Base-by-base conservation (phyloP, 2,113 vertebrate species). In the Lepus americanus region DNA sequence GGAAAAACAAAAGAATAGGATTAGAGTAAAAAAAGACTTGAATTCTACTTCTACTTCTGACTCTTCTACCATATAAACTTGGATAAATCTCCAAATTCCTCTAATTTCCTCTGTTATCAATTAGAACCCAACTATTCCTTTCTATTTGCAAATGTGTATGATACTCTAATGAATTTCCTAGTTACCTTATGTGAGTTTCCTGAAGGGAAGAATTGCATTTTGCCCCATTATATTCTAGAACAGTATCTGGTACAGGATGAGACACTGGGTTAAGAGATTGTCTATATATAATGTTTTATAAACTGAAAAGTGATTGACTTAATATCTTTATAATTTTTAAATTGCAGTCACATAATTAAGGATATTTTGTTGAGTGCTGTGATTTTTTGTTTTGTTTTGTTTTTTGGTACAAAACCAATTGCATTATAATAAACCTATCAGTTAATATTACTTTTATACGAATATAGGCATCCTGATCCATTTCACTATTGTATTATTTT, bases 31-130 rank as follows among this genome's bases (percentile, higher is more conserved):
- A 80, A 33, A 89, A 80, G 9, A 70, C 2, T n/a, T 80, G 6
- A 39, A 78, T 88, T 93, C n/a, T 61, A 61, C 78, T 88, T 85
- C 53, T 64, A 51, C 36, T 59, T 92, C 9, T 92, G 7, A 49
- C 11, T 64, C 76, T 61, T 79, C 74, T 11, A 80, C 29, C 59
- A 10, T n/a, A 22, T n/a, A 64, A 80, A 83, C 4, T 69, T 90
- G 14, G 1, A 9, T 51, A 76, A 81, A 77, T 66, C 36, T 44
- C n/a, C 64, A 73, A 78, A 80, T 25, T 5, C 6, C 19, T 94
- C 51, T 64, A 31, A 66, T 2, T 90, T 39, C 55, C 13, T 6
- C 16, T 66, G 14, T 92, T 87, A 49, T 84, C 27, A 80, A 22
- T 49, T 61, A 82, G 53, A 55, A 79, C 22, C 85, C 27, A 91